Conservation (phyloP, 2,888 invertebrate genomes). For the Apotomis betuletana region DNA sequence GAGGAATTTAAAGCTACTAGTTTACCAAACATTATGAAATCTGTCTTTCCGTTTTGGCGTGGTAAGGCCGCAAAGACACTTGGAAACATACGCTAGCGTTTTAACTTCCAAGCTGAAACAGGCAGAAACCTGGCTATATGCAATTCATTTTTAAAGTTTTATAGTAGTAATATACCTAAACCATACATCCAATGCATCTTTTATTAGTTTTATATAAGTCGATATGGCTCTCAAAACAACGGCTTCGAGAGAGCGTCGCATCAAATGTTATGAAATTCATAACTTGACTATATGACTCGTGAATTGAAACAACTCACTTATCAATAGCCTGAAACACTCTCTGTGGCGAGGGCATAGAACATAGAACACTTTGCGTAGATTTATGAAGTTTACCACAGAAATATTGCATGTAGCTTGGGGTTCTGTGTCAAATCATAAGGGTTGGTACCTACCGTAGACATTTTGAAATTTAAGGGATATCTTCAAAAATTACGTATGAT, state of each 20-base stretch:
- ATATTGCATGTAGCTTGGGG: constrained; percentile 12
- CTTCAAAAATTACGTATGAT: neutral
- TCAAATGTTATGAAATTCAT: constrained; percentile 52
- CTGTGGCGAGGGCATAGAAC: neutral
- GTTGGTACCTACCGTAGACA: constrained; percentile 4
- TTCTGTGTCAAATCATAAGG: constrained; percentile 12
- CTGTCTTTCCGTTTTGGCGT: too few species aligned
- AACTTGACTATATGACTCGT: constrained; percentile 42
- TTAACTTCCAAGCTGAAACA: too few species aligned
- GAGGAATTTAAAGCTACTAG: too few species aligned
- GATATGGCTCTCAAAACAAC: constrained; percentile 42
- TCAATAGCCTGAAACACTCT: neutral
- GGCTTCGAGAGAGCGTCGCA: constrained; percentile 45
- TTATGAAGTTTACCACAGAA: neutral
- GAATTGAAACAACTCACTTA: constrained; percentile 25
- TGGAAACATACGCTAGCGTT: too few species aligned
- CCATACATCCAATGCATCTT: neutral
- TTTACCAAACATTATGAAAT: too few species aligned
- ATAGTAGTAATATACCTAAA: neutral
- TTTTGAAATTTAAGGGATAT: neutral
- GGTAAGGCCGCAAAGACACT: too few species aligned
- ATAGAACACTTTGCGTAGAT: neutral
- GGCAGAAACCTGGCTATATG: too few species aligned
- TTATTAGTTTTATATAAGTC: constrained; percentile 20
- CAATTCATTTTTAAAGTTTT: neutral